phyloP scores from a whole-genome alignment of 2,113 vertebrate genomes.

The Etheostoma cragini region DNA sequence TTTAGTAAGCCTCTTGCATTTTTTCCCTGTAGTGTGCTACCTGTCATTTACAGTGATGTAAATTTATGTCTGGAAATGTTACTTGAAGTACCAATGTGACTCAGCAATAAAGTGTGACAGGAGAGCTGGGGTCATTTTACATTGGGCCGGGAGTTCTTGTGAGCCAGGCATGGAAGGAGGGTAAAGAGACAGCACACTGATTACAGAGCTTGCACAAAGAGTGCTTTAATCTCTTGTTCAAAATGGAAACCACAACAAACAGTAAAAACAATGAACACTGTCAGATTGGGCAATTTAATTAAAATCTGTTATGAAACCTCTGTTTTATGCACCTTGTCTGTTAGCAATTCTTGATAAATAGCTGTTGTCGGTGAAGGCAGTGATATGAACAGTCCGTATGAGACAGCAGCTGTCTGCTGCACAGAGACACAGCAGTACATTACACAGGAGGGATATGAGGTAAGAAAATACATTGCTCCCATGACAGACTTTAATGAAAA shows the following conservation, averaged over 20 bases:
- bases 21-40: constrained; percentile 29
- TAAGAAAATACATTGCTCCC: constrained; percentile 23
- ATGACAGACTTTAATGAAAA: constrained; percentile 34
- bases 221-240: constrained; percentile 70
- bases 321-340: constrained; percentile 38
- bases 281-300: constrained; percentile 74
- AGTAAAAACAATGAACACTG: constrained; percentile 55
- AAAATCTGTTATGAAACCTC: constrained; percentile 65
- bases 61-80: constrained; percentile 51
- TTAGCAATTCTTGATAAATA: constrained; percentile 36
- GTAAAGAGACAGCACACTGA: constrained; percentile 57
- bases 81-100: constrained; percentile 49
- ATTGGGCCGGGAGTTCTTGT: constrained; percentile 39
- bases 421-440: constrained; percentile 13
- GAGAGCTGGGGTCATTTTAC: constrained; percentile 53
- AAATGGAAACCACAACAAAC: constrained; percentile 75
- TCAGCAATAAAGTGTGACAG: constrained; percentile 49
- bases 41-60: constrained; percentile 37
- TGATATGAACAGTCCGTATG: constrained; percentile 38
- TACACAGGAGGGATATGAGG: constrained; percentile 22
- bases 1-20: constrained; percentile 10
- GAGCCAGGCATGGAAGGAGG: constrained; percentile 49
- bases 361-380: constrained; percentile 45
- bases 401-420: constrained; percentile 54
- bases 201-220: constrained; percentile 71